These are phyloP conservation scores for Neria commutata DNA, from an alignment of 2,888 invertebrate genomes.

Conservation along the genomic window DNA sequence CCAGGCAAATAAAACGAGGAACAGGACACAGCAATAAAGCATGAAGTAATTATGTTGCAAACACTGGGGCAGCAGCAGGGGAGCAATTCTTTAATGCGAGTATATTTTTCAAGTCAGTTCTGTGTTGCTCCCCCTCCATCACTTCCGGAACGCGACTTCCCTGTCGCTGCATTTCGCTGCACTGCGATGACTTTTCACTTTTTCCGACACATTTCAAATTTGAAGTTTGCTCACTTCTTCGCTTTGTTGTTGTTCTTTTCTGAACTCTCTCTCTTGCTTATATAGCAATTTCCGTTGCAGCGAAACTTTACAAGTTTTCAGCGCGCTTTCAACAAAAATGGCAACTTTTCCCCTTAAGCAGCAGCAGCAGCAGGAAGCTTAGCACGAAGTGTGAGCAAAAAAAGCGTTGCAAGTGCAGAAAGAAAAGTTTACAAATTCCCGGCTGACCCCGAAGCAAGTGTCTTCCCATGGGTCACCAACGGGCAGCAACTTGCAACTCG, in stretches of 20 bases:
- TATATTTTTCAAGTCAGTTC: no score
- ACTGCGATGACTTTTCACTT: conserved; percentile 6
- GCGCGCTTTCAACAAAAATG: conserved; percentile 1
- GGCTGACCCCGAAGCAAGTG: neutral
- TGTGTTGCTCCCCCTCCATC: no score
- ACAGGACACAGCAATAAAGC: no score
- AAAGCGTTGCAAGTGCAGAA: neutral
- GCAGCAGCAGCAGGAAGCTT: neutral
- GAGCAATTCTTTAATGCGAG: no score
- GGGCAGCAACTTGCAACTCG: neutral
- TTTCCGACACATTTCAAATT: neutral
- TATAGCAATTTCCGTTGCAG: neutral
- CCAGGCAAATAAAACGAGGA: no score
- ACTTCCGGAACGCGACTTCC: no score
- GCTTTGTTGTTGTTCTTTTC: neutral
- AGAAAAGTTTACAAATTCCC: neutral
- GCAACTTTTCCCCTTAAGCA: conserved; percentile 14
- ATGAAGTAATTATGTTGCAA: no score
- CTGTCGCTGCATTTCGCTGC: no score
- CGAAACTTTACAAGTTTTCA: neutral
- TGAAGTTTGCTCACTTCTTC: neutral
- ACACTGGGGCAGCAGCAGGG: no score
- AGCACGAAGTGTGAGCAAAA: neutral
- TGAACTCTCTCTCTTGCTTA: neutral
- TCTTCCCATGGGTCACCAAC: no score